Evolutionary conservation across 1,140 invertebrate genomes (phyloP), one percentile per base, ranked within the genome.

Genomic region (Adoxophyes honmai): DNA sequence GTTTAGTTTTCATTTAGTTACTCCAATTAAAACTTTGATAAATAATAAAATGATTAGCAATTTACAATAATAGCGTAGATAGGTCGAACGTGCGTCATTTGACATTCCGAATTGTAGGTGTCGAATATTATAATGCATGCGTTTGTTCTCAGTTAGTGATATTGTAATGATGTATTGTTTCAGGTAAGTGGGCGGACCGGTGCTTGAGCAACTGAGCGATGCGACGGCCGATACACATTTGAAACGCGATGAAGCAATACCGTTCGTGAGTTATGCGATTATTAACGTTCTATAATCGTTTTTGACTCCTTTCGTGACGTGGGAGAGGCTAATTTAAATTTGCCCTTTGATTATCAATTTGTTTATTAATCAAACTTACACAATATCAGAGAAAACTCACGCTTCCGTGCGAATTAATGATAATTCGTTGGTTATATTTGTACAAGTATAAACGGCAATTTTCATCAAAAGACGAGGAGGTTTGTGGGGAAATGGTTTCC

Each of bases 141-240:
- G 58, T 75, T 61, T 55, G 57, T 61, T 68, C 64, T 66, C 60
- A 63, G 71, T 79, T 68, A 80, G 68, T 84, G 71, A 81, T 84
- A 84, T 84, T 88, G 64, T 85, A 86, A 86, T 86, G 80, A 85
- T 83, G 78, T 71, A 88, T 88, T 88, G 85, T 86, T 88, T 83
- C 81, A 88, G 85, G 85, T 88, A 83, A 83, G 85, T 78, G 72
- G 82, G 79, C 70, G 78, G 70, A 48, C 59, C 57, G 60, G 35
- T 62, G 69, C 68, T 78, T 71, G 65, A 58, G 72, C 65, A 76
- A 82, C 64, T 52, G 59, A 60, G 68, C 60, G 75, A 78, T 76
- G 68, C 59, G 66, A 67, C 67, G 66, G 66, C 68, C 68, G 73
- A 81, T 81, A 80, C 73, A 75, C 66, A 78, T 80, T 77, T 69